Percentiles rank a stretch among this genome's conserved stretches.
phyloP scores from a whole-genome alignment of 1,140 invertebrate species.

The Drosophila asahinai region DNA sequence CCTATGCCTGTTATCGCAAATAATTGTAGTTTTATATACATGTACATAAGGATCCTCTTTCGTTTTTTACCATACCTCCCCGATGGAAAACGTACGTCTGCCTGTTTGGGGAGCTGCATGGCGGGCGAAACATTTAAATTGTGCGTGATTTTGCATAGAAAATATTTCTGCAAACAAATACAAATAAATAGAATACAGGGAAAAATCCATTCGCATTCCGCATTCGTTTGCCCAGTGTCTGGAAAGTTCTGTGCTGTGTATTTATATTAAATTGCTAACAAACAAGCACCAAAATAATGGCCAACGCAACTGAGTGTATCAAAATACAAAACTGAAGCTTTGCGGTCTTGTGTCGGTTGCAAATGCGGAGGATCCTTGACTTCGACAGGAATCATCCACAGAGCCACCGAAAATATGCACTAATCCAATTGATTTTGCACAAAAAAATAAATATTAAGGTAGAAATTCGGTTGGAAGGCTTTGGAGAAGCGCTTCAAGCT shows the following conservation, averaged over 20 bases:
- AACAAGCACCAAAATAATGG: conserved; percentile 49
- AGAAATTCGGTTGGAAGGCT: neutral
- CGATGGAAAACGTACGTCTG: conserved; percentile 3
- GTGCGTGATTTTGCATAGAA: conserved; percentile 54
- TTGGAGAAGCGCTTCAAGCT: neutral
- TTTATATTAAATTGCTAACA: conserved; percentile 55
- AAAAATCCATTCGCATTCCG: conserved; percentile 37
- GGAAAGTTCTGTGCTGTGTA: conserved; percentile 42
- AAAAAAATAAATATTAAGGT: neutral
- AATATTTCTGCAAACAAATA: conserved; percentile 40
- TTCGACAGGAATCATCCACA: conserved; percentile 13
- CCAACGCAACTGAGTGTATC: conserved; percentile 24
- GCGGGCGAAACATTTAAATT: conserved; percentile 35
- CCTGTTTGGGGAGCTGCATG: conserved; percentile 15
- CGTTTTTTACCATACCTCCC: neutral
- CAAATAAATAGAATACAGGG: neutral
- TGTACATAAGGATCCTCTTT: conserved; percentile 20
- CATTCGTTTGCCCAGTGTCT: conserved; percentile 50
- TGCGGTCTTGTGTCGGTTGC: conserved; percentile 22
- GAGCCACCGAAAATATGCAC: conserved; percentile 14
- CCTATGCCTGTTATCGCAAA: conserved; percentile 41
- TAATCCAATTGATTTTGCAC: conserved; percentile 5
- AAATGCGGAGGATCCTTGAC: conserved; percentile 25
- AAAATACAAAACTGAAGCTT: conserved; percentile 2
- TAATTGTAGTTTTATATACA: conserved; percentile 39